Conservation (phyloP, 2,113 vertebrate species). For the Albula glossodonta region DNA sequence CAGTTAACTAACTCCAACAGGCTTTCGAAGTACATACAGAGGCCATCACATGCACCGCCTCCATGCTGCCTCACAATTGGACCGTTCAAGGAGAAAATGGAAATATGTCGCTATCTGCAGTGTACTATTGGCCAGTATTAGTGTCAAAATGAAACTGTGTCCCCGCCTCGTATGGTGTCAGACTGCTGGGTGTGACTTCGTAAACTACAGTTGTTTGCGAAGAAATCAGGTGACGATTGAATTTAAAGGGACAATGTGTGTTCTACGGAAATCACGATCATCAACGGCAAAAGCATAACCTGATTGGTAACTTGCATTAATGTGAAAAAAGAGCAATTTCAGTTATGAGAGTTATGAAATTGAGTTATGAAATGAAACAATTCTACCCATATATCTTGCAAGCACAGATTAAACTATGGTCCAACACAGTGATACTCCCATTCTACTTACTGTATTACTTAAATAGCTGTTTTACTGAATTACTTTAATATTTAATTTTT, state of each 20-base stretch:
- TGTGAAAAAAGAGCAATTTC: no score
- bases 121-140: conserved; percentile 37
- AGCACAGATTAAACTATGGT: no score
- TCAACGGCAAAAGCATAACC: neutral
- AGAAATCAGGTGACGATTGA: conserved; percentile 39
- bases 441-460: no score
- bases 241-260: conserved; percentile 42
- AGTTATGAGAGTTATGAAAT: no score
- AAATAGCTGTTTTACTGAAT: no score
- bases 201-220: conserved; percentile 29
- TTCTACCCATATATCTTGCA: no score
- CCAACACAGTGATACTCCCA: no score
- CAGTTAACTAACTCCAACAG: neutral
- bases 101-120: neutral
- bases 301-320: no score
- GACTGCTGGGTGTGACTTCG: conserved; percentile 42
- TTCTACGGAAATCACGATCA: neutral
- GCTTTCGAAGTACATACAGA: neutral
- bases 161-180: neutral
- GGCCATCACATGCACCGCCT: conserved; percentile 12
- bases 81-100: conserved; percentile 39
- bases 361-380: no score
- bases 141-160: conserved; percentile 33
- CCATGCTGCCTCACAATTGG: conserved; percentile 49
- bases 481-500: no score